Base-by-base conservation (phyloP, 2,797 vertebrate species). In the Eulemur albifrons region DNA sequence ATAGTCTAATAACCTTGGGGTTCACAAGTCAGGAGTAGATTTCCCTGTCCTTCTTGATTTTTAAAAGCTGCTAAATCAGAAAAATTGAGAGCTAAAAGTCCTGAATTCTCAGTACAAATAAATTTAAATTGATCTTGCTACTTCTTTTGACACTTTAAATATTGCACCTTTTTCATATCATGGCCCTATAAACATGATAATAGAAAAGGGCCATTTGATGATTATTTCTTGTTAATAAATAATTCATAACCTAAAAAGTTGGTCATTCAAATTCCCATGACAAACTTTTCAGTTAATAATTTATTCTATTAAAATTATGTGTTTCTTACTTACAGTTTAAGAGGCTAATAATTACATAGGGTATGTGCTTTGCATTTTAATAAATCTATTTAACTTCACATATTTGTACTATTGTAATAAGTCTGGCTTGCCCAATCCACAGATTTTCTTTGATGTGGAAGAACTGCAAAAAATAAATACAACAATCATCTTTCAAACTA, bases 181-280 rank as follows among this genome's bases (percentile, higher is more conserved):
- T 77, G 23, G 40, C 3, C 40, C 35, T 43, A 90, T 45, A 84
- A 92, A 83, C 79, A 94, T 82, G 38, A 75, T 45, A 75, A 84
- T 40, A 69, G 50, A 27, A 87, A 95, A 87, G 18, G 52, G 4
- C 32, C 25, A 90, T 38, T 83, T 93, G n/a, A 79, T 87, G 40
- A 96, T 92, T 80, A 76, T 89, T 92, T 70, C 25, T 85, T 61
- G 14, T 82, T 90, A 81, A 88, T 57, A 90, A 94, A 61, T 89
- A 79, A 61, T 43, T 95, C 38, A 77, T 57, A 67, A 7, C 9
- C 13, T 88, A 32, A 90, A 90, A 80, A 70, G 40, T 50, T 69
- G 52, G n/a, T 54, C 73, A 81, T 85, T 92, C 52, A 70, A 92
- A 73, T 79, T 82, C 65, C 65, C 70, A 54, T 30, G 25, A 69